A percentile compares a stretch with the other conserved stretches of the same genome.
Conservation (phyloP, 2,888 invertebrate genomes). For the Tenthredo mesomela region DNA sequence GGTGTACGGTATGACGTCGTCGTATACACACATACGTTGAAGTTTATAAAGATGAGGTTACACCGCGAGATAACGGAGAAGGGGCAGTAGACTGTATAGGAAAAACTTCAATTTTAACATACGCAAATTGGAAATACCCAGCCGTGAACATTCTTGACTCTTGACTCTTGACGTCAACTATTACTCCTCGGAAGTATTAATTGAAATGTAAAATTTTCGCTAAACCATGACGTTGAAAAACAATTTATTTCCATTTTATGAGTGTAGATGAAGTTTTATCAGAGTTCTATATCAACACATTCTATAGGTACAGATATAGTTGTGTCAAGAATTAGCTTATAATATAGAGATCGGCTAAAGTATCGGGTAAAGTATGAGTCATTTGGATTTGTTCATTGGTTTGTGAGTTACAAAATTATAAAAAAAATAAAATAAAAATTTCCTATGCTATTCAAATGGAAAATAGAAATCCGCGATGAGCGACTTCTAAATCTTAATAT, state of each 20-base stretch:
- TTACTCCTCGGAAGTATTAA: background rate
- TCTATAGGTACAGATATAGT: background rate
- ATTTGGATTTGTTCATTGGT: no score
- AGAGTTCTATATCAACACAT: background rate
- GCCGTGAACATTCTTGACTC: background rate
- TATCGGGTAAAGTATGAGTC: no score
- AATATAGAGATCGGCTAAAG: no score
- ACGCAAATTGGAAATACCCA: constrained; percentile 11
- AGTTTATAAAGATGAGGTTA: constrained; percentile 1
- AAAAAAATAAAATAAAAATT: no score
- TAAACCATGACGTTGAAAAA: background rate
- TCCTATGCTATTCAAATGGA: no score
- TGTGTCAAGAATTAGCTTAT: background rate
- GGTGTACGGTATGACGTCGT: constrained; percentile 1
- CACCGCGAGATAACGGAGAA: background rate
- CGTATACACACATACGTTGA: background rate
- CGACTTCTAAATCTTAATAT: no score
- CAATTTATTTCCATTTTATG: background rate
- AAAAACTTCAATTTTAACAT: constrained; percentile 29
- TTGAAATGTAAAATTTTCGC: background rate
- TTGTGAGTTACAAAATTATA: no score
- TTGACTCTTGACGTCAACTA: constrained; percentile 13
- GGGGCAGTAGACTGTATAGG: background rate
- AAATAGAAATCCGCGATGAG: no score
- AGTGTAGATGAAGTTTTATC: background rate